phyloP scores from a whole-genome alignment of 2,797 vertebrate species.

The Galago senegalensis region DNA sequence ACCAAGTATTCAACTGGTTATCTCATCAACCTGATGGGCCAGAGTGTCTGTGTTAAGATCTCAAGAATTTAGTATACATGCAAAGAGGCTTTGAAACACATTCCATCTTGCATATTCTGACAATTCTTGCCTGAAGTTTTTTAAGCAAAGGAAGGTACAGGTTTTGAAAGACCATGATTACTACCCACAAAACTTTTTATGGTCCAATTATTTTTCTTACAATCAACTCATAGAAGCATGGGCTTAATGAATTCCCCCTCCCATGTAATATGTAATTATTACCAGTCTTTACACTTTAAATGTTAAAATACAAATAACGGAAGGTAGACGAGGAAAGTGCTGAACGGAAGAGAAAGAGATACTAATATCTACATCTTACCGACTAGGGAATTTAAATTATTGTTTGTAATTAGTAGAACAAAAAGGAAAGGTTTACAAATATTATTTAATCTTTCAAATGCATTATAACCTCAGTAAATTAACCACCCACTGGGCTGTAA shows the following conservation, averaged over 20 bases:
- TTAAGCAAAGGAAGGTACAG: not conserved
- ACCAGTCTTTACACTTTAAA: not conserved
- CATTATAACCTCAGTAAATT: not conserved
- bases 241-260: not conserved
- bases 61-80: not conserved
- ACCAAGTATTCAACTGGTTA: not conserved
- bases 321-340: not conserved
- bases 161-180: not conserved
- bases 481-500: too few species aligned
- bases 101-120: not conserved
- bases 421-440: not conserved
- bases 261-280: not conserved
- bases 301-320: slow-evolving; percentile 16
- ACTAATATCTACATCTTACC: not conserved
- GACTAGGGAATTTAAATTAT: not conserved
- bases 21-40: not conserved
- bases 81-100: not conserved
- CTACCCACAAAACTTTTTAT: not conserved
- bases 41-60: not conserved
- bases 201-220: not conserved
- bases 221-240: not conserved
- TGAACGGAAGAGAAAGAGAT: not conserved
- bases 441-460: not conserved
- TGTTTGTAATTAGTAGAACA: not conserved
- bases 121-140: not conserved